These are phyloP conservation scores for Ceratotherium simum DNA, from an alignment of 2,113 vertebrate species.

Conservation along the genomic window DNA sequence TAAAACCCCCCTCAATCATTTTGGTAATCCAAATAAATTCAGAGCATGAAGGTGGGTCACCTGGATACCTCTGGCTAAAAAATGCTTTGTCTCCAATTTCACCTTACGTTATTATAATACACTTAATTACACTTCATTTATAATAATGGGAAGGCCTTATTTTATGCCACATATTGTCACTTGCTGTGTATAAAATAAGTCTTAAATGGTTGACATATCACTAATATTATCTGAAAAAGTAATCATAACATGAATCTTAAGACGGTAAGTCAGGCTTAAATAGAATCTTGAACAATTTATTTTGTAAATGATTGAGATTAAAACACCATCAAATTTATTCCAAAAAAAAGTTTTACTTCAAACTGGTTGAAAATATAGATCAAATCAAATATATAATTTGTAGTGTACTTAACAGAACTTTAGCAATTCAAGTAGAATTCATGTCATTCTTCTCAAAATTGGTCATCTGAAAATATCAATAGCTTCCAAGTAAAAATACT, in stretches of 20 bases:
- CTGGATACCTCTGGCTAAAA: neutral
- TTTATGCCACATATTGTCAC: neutral
- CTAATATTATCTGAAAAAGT: neutral
- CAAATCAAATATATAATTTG: neutral
- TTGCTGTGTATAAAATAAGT: neutral
- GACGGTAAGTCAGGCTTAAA: neutral
- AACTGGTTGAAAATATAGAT: neutral
- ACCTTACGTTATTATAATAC: neutral
- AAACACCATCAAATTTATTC: neutral
- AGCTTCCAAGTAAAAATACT: slow-evolving; percentile 46
- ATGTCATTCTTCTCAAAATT: neutral
- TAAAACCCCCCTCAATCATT: neutral
- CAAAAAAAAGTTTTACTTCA: neutral
- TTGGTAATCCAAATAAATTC: neutral
- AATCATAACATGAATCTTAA: neutral
- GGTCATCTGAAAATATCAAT: neutral
- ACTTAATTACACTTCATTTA: neutral
- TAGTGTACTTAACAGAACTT: neutral
- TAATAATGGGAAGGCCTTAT: rapidly evolving
- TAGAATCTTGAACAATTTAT: neutral
- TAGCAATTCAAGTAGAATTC: neutral
- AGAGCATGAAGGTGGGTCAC: neutral
- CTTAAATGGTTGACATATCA: neutral
- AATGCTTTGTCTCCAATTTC: neutral
- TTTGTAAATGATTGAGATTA: neutral